These are phyloP conservation scores for Drosophila meridiana DNA, from an alignment of 2,888 invertebrate species.

Conservation along the genomic window DNA sequence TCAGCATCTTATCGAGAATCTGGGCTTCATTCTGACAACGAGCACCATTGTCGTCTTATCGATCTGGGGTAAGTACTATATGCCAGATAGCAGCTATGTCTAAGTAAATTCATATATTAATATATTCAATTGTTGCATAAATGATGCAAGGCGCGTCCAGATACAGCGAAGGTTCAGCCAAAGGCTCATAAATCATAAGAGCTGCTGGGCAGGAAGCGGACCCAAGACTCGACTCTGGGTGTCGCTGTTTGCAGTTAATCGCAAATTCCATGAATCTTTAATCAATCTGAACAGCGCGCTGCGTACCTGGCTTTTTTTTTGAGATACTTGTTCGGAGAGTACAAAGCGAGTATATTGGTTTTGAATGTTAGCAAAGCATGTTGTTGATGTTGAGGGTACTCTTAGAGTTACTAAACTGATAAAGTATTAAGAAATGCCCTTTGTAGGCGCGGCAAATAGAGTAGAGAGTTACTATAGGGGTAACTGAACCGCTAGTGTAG, in stretches of 20 bases:
- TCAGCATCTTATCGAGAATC: conserved; percentile 79
- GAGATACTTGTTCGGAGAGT: background rate
- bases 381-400: background rate
- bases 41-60: conserved; percentile 75
- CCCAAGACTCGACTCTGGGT: conserved; percentile 11
- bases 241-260: conserved; percentile 63
- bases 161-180: background rate
- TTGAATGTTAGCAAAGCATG: background rate
- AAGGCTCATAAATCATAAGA: conserved; percentile 62
- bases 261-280: conserved; percentile 73
- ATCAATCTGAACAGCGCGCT: conserved; percentile 45
- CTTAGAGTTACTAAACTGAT: background rate
- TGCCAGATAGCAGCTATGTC: background rate
- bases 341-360: background rate
- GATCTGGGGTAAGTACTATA: conserved; percentile 76
- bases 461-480: too few species aligned
- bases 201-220: conserved; percentile 24
- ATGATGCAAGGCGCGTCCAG: conserved; percentile 39
- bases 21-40: conserved; percentile 81
- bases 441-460: too few species aligned
- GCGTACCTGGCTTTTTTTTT: conserved; percentile 8
- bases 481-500: too few species aligned
- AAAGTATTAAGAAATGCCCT: background rate
- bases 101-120: conserved; percentile 28
- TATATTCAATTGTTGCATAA: conserved; percentile 48